Percentiles rank a stretch among this genome's conserved stretches.
Conservation (phyloP, 2,113 vertebrate species). For the Stomatorhinus ivindoensis region DNA sequence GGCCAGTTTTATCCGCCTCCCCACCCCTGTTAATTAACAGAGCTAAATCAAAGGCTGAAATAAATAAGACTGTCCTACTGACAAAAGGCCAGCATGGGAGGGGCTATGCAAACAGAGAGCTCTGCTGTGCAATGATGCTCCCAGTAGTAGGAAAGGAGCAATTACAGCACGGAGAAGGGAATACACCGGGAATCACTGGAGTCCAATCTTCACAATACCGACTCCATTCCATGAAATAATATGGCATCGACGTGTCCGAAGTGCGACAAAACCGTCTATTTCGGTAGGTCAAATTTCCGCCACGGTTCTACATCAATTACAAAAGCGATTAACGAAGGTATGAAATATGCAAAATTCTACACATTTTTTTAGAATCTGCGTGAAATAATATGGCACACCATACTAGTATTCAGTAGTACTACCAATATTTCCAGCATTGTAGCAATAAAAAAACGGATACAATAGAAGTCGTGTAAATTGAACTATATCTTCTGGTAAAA, state of each 20-base stretch:
- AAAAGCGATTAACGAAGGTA: neutral
- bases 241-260: conserved; percentile 93
- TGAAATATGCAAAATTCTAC: neutral
- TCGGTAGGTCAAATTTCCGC: conserved; percentile 64
- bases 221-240: conserved; percentile 10
- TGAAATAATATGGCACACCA: neutral
- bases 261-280: conserved; percentile 91
- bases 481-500: neutral
- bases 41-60: conserved; percentile 7
- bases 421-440: neutral
- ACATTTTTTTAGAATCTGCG: neutral
- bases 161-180: conserved; percentile 35
- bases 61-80: neutral
- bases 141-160: conserved; percentile 32
- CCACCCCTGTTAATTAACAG: neutral
- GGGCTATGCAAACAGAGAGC: conserved; percentile 49
- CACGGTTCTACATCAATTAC: neutral
- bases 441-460: neutral
- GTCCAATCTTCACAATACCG: neutral
- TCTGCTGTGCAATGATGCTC: conserved; percentile 36
- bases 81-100: conserved; percentile 36
- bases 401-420: neutral
- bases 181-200: neutral
- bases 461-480: neutral
- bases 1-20: neutral